phyloP scores from a whole-genome alignment of 2,113 vertebrate genomes.

The Tiliqua scincoides region DNA sequence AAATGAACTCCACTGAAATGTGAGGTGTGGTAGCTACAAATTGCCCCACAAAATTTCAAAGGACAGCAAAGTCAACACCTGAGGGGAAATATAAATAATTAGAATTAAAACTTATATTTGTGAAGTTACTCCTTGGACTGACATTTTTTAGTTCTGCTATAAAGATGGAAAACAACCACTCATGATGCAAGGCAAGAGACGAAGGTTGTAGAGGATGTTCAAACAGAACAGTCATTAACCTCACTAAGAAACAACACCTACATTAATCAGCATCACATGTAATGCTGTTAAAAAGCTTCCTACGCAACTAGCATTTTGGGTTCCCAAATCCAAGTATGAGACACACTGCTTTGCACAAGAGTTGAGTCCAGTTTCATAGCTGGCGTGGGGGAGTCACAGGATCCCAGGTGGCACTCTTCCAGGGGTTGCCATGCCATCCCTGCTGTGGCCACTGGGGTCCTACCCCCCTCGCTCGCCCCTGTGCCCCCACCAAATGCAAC shows the following conservation, averaged over 20 bases:
- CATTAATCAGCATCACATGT: neutral
- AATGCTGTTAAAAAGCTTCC: neutral
- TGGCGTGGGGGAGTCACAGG: no score
- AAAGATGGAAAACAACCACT: slow-evolving; percentile 25
- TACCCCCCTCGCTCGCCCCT: no score
- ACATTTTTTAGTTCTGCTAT: neutral
- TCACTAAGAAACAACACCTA: fast-evolving
- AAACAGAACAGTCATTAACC: neutral
- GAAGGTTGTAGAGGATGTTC: neutral
- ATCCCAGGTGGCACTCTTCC: no score
- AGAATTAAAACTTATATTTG: slow-evolving; percentile 17
- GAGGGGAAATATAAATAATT: neutral
- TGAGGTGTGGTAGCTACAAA: slow-evolving; percentile 18
- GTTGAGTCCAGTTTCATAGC: no score
- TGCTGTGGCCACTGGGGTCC: no score
- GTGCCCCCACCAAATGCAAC: no score
- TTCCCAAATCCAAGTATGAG: neutral
- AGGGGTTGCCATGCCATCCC: no score
- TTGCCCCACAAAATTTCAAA: slow-evolving; percentile 19
- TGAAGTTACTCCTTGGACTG: neutral
- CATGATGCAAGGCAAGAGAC: slow-evolving; percentile 7
- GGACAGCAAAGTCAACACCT: no score
- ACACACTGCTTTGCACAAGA: neutral
- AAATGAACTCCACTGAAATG: slow-evolving; percentile 1
- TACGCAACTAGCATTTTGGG: neutral